Conservation (phyloP, 1,140 invertebrate species). For the Melanaphis sacchari region DNA sequence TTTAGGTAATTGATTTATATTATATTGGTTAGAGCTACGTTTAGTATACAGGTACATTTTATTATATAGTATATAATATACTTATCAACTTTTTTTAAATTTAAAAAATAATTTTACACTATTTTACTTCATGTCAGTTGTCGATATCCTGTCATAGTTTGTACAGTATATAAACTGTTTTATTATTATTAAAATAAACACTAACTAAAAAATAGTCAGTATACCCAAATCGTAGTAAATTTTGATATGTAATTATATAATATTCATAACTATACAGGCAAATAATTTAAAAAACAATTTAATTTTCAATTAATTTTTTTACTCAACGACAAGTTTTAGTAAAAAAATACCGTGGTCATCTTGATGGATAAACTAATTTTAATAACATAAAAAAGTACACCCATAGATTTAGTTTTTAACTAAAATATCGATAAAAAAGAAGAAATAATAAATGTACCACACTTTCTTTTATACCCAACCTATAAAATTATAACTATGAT, state of each 20-base stretch:
- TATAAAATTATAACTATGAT: too few relatives aligned
- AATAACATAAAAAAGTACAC: background rate
- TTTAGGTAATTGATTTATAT: background rate
- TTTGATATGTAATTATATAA: background rate
- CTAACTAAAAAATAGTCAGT: background rate
- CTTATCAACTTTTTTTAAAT: background rate
- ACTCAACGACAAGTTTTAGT: background rate
- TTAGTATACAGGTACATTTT: background rate
- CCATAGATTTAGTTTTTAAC: background rate
- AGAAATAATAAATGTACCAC: too few relatives aligned
- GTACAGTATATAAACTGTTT: background rate
- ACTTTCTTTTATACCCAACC: too few relatives aligned
- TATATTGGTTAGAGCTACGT: background rate
- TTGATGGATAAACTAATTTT: background rate
- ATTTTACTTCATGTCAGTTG: background rate
- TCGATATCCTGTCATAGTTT: background rate
- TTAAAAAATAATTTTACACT: background rate
- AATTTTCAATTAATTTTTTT: constrained; percentile 6
- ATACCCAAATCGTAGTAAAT: background rate
- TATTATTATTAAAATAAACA: background rate
- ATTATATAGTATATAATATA: background rate
- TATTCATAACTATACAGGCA: background rate
- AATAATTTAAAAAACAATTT: background rate
- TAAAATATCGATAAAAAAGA: background rate
- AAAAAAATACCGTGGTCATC: background rate